Base-by-base conservation (phyloP, 1,140 invertebrate genomes). In the Zeugodacus cucurbitae region DNA sequence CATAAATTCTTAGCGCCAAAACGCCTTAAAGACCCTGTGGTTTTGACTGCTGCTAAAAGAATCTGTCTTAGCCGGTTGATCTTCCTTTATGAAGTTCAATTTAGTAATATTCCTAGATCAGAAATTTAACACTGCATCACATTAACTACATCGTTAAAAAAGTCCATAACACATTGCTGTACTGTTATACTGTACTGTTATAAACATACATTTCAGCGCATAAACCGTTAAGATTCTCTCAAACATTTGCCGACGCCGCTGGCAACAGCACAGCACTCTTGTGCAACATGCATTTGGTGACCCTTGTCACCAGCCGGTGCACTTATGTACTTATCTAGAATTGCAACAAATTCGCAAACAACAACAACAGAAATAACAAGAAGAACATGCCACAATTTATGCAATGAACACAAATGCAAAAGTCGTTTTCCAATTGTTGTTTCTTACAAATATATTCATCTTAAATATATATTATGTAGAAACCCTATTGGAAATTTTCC, bases 221-320 rank as follows among this genome's bases (percentile, higher is more conserved):
- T 37, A 74, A 74, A 32, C 37, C 67, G 17, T 74, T 74, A 41
- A 74, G 67, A n/a, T 37, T 74, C 34, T 74, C 67, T 41, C 17
- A 34, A 34, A 74, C 67, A 22, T 74, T 74, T 74, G 34, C 67
- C 67, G 67, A 74, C 20, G 5, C 34, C 34, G 32, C 37, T 74
- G 34, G 32, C 67, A 37, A 29, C 32, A 67, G 26, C 10, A 59
- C 48, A 10, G 58, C 48, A 54, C 59, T 67, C 29, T 67, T 67
- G 64, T 67, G 59, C 26, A 62, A 54, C 58, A 62, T 62, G 34
- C 34, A n/a, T 41, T 74, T 74, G 67, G 67, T 74, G 67, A 74
- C 67, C 67, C 67, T 74, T 74, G 67, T 41, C 67, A 74, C 32
- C 67, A 74, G 67, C 34, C 67, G 67, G 67, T 20, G 67, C 67